Percentiles rank a stretch among this genome's conserved stretches.
phyloP scores from a whole-genome alignment of 2,888 invertebrate species.

The Schizaphis graminum region DNA sequence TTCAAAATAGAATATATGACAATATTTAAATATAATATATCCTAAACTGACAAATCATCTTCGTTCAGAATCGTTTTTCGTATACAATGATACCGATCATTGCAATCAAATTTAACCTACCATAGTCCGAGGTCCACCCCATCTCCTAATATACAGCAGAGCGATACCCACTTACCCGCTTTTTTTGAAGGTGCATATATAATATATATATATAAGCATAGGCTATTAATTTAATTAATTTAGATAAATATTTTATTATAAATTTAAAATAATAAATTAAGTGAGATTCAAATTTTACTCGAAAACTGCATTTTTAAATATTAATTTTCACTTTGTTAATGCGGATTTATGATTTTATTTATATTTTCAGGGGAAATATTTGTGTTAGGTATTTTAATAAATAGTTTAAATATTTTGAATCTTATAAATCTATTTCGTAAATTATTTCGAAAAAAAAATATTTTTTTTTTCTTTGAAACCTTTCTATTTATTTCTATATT shows the following conservation, averaged over 20 bases:
- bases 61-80: too few species aligned
- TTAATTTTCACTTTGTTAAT: neutral
- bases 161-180: too few species aligned
- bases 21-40: too few species aligned
- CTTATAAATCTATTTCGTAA: neutral
- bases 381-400: neutral
- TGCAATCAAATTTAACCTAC: too few species aligned
- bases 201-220: neutral
- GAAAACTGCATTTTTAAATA: neutral
- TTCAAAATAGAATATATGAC: too few species aligned
- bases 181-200: neutral
- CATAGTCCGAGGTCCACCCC: too few species aligned
- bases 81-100: too few species aligned
- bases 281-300: neutral
- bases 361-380: neutral
- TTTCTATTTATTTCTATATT: neutral
- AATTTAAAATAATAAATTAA: neutral
- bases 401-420: neutral
- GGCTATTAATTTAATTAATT: neutral
- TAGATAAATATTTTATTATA: neutral
- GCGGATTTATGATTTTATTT: too few species aligned
- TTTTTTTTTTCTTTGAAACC: neutral
- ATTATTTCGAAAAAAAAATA: neutral
- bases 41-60: too few species aligned
- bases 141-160: too few species aligned